Percentiles rank a stretch among this genome's conserved stretches.
Evolutionary conservation across 2,113 vertebrate species (phyloP).

Genomic region (Cephalopterus ornatus): DNA sequence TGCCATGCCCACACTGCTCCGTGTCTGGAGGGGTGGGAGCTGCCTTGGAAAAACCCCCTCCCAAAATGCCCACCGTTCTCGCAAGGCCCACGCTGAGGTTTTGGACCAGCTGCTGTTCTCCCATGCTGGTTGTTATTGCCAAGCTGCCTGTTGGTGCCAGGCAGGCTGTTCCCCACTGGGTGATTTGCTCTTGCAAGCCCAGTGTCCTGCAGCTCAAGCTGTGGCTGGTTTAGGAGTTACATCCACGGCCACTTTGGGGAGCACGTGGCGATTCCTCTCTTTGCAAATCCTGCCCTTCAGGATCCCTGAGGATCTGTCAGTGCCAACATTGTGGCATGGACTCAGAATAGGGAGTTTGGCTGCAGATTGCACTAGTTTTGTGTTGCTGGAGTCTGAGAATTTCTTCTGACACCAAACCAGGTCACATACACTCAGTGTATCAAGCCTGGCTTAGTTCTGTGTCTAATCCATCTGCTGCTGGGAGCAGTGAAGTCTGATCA

Average conservation of each 20-base stretch:
- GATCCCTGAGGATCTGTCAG: background rate
- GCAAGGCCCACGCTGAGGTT: background rate
- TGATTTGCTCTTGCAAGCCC: background rate
- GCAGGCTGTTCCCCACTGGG: background rate
- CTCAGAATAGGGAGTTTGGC: background rate
- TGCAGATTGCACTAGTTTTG: background rate
- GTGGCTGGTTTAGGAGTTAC: background rate
- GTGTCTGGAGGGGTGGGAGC: background rate
- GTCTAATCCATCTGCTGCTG: background rate
- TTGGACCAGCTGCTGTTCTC: slow-evolving; percentile 8
- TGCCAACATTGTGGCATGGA: accelerated
- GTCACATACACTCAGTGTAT: background rate
- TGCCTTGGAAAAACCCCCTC: background rate
- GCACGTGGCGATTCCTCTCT: accelerated
- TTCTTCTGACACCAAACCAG: background rate
- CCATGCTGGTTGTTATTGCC: background rate
- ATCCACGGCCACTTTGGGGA: background rate
- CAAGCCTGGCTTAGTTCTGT: background rate
- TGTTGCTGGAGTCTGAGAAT: background rate
- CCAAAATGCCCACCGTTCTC: background rate
- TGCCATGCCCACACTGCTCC: background rate
- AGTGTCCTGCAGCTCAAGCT: background rate
- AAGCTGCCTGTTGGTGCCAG: slow-evolving; percentile 6
- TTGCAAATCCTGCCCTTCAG: background rate
- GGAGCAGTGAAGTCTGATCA: background rate